A percentile compares a stretch with the other conserved stretches of the same genome.
Conservation (phyloP, 2,888 invertebrate genomes). For the Cotesia congregata region DNA sequence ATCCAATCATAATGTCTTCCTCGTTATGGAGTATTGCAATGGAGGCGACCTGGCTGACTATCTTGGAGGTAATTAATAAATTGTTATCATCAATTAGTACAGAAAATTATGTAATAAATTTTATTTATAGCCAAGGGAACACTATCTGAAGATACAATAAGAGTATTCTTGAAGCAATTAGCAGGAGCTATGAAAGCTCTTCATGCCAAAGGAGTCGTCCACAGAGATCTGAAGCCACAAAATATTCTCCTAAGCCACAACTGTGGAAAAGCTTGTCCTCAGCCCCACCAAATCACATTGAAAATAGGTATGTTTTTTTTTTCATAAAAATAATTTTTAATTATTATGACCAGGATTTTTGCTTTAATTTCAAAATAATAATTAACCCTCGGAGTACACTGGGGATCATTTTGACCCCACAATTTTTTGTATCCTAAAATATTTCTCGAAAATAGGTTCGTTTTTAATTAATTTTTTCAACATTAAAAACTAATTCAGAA, state of each 20-base stretch:
- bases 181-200: slow-evolving; percentile 98
- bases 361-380: neutral
- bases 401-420: no score
- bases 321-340: neutral
- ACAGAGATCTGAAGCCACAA: slow-evolving; percentile 99
- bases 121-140: slow-evolving; percentile 83
- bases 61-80: slow-evolving; percentile 77
- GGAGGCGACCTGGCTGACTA: slow-evolving; percentile 99
- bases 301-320: slow-evolving; percentile 84
- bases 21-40: slow-evolving; percentile 99
- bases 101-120: slow-evolving; percentile 22
- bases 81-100: neutral
- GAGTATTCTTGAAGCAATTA: slow-evolving; percentile 94
- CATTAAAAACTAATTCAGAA: no score
- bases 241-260: slow-evolving; percentile 95
- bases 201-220: slow-evolving; percentile 97
- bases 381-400: neutral
- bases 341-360: no score
- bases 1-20: slow-evolving; percentile 92
- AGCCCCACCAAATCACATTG: slow-evolving; percentile 88
- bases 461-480: no score
- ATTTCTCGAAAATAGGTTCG: no score
- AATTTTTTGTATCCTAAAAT: no score
- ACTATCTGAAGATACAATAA: slow-evolving; percentile 96
- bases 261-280: slow-evolving; percentile 77